Base-by-base conservation (phyloP, 2,888 invertebrate genomes). In the Harmothoe impar region DNA sequence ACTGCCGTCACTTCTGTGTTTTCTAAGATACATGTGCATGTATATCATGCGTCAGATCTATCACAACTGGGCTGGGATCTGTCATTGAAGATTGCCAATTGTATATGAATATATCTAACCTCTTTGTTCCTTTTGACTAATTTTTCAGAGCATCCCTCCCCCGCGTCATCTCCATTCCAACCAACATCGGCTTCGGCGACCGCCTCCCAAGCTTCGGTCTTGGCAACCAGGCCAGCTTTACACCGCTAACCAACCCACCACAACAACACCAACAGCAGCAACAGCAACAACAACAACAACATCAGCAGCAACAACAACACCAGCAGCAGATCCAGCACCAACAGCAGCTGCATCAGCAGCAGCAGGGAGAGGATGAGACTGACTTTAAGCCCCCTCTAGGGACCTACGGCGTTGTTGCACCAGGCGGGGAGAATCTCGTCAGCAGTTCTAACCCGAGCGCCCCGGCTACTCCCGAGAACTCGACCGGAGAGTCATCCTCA, bases 111-210 rank as follows among this genome's bases (percentile, higher is more conserved):
- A n/a, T n/a, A n/a, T n/a, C n/a, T n/a, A n/a, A n/a, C n/a, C n/a
- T n/a, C n/a, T n/a, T n/a, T n/a, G n/a, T n/a, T n/a, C n/a, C n/a
- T n/a, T n/a, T n/a, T n/a, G n/a, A n/a, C n/a, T n/a, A n/a, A n/a
- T n/a, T n/a, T 91, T 91, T 33, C 91, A 91, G 91, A 23, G 89
- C 78, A 43, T 91, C 92, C 25, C 54, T 91, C 29, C 90, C 91
- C 7, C 52, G 29, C n/a, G 89, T 92, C 85, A 72, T 92, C 51
- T 92, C 92, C 10, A 91, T 92, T 86, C 91, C 92, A 0, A 54
- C 91, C 54, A 91, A 89, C 62, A 68, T 92, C 23, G 92, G 91
- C 20, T 90, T 92, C 81, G 92, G 92, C 3, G 92, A 92, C 81
- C 90, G 85, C 12, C 91, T 92, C 29, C 92, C 92, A 0, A 91